Conservation (phyloP, 2,797 vertebrate species). For the Harpagifer antarcticus region DNA sequence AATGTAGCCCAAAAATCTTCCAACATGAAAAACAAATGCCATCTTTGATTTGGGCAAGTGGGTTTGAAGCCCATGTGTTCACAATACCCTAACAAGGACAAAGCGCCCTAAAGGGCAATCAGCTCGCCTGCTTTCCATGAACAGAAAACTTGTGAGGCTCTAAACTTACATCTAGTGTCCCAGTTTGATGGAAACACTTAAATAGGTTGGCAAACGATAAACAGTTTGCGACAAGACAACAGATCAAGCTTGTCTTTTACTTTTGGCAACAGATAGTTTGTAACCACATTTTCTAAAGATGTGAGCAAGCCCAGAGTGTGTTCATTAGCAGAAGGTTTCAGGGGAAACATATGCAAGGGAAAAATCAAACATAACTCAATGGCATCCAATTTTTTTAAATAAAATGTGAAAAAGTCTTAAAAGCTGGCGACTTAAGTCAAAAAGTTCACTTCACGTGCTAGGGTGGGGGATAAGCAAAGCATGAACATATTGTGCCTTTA, state of each 20-base stretch:
- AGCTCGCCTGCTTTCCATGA: constrained; percentile 66
- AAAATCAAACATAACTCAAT: constrained; percentile 60
- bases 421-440: constrained; percentile 35
- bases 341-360: constrained; percentile 60
- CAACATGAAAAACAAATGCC: constrained; percentile 78
- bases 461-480: constrained; percentile 51
- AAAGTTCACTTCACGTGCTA: constrained; percentile 44
- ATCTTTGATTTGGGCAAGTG: constrained; percentile 74
- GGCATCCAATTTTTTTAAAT: constrained; percentile 57
- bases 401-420: constrained; percentile 41
- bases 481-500: constrained; percentile 67
- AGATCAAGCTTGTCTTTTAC: constrained; percentile 72
- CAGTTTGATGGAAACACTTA: constrained; percentile 79
- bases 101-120: constrained; percentile 77
- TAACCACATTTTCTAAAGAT: constrained; percentile 70
- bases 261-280: constrained; percentile 67
- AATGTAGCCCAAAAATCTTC: constrained; percentile 69
- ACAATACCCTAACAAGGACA: constrained; percentile 81
- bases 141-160: constrained; percentile 66
- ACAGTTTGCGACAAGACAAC: constrained; percentile 72
- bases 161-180: constrained; percentile 75
- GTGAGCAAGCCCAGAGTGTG: constrained; percentile 70
- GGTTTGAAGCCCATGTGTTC: constrained; percentile 81
- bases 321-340: constrained; percentile 73
- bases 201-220: constrained; percentile 77